Evolutionary conservation across 2,113 vertebrate species (phyloP), one percentile per base, ranked within the genome.

Genomic region (Entomyzon cyanotis): DNA sequence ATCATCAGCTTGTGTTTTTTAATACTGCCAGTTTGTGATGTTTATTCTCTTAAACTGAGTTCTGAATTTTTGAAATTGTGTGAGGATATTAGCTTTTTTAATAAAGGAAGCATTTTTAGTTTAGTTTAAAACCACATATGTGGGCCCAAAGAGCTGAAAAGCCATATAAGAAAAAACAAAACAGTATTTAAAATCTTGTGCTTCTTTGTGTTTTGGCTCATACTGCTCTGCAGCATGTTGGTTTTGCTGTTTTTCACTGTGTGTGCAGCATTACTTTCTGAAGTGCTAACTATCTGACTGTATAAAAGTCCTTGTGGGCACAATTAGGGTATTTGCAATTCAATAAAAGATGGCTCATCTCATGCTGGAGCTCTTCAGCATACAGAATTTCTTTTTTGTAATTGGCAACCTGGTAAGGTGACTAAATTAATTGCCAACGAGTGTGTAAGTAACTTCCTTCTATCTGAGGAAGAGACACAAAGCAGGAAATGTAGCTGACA

Each of bases 1-100:
- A 62, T 91, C 63, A 78, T 94, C 82, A 63, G 35, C 19, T 87
- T 39, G 41, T 92, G 60, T 69, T 58, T 94, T 94, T 91, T 55
- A 62, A 50, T 85, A 62, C 33, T 90, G 30, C 30, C 58, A 94
- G 84, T n/a, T 82, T 85, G 55, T 70, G 53, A 53, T 93, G 30
- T 89, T 91, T 94, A 17, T 82, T 82, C 65, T 79, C 19, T 68
- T 76, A 53, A 86, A 60, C 5, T 17, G 64, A 25, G 9, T 81
- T 86, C 52, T 84, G 52, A 86, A 91, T n/a, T 87, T 77, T 58
- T 87, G 33, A 70, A 39, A 71, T 84, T 58, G 35, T 55, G 15
- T 71, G 60, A 81, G 39, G 17, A 8, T 75, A 89, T 59, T 52
- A 53, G 13, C 49, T 91, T 59, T 90, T 23, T 82, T 92, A 91